Base-by-base conservation (phyloP, 2,797 vertebrate species). In the Denticeps clupeoides region DNA sequence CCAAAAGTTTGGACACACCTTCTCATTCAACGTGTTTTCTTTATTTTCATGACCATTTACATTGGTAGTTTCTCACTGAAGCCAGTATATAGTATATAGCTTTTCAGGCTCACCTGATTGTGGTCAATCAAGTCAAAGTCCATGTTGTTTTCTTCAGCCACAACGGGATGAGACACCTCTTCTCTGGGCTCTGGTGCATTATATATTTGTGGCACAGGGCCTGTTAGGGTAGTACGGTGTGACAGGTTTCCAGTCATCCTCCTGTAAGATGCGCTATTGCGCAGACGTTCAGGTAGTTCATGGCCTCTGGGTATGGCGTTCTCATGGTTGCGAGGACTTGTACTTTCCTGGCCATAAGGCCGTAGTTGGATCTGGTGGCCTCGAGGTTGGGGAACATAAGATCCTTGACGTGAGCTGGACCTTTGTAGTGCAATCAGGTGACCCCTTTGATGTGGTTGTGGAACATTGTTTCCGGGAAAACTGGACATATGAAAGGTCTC, bases 381-480 rank as follows among this genome's bases (percentile, higher is more conserved):
- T 0, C 57, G 65, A 38, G 77, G 58, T 0, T 73, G 55, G 1
- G 58, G 77, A 0, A 69, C 70, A 24, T 74, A 19, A 19, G 9
- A 55, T 38, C 56, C 62, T 26, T 74, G 69, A 1, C 67, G 67
- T 1, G 68, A 28, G 2, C 64, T n/a, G 0, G 56, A 61, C 10
- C 81, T 80, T 54, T 66, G 55, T 33, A 86, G 77, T 13, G 78
- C 80, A 0, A 86, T 85, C 65, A 83, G 78, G 7, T 86, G 84
- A 2, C 82, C 84, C 43, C 78, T 73, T n/a, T 33, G 19, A 2
- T 48, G 35, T 1, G 65, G 45, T 1, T 41, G 48, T 1, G 52
- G 22, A 3, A 12, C 16, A 2, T 27, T 11, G 16, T 8, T 6
- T 2, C 7, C 7, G 5, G n/a, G 11, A n/a, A 16, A 22, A 4